Conservation (phyloP, 2,888 invertebrate genomes). For the Mythimna impura region DNA sequence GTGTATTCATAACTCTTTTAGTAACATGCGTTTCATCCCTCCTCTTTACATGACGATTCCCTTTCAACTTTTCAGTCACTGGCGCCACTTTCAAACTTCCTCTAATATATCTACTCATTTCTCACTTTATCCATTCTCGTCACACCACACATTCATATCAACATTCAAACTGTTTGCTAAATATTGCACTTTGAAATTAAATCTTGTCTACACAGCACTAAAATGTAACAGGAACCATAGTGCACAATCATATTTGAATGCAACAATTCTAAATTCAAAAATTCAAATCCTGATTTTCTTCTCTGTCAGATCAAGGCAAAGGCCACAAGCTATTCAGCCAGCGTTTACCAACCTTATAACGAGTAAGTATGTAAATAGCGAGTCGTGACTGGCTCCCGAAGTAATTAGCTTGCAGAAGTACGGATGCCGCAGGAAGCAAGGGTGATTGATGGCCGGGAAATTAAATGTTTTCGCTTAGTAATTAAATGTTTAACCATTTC, state of each 20-base stretch:
- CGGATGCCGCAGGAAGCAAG: conserved; percentile 51
- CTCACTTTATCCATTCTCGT: no score
- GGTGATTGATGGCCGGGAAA: conserved; percentile 61
- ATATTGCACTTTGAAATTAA: neutral
- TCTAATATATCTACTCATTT: no score
- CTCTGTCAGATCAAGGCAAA: conserved; percentile 46
- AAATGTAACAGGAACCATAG: neutral
- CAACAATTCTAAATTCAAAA: conserved; percentile 17
- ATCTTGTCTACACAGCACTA: no score
- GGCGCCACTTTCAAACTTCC: no score
- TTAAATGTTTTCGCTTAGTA: conserved; percentile 58
- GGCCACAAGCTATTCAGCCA: conserved; percentile 42
- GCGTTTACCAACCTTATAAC: conserved; percentile 35
- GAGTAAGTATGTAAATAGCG: conserved; percentile 71
- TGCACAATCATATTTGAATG: neutral
- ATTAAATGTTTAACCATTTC: conserved; percentile 43
- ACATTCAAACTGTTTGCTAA: no score
- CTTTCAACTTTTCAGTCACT: no score
- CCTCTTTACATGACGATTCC: no score
- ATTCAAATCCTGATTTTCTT: conserved; percentile 14
- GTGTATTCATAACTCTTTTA: no score
- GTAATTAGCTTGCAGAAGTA: conserved; percentile 63
- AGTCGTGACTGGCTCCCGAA: conserved; percentile 64
- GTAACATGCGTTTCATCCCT: no score
- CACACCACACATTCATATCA: no score